Conservation (phyloP, 2,113 vertebrate species). For the Alaudala cheleensis region DNA sequence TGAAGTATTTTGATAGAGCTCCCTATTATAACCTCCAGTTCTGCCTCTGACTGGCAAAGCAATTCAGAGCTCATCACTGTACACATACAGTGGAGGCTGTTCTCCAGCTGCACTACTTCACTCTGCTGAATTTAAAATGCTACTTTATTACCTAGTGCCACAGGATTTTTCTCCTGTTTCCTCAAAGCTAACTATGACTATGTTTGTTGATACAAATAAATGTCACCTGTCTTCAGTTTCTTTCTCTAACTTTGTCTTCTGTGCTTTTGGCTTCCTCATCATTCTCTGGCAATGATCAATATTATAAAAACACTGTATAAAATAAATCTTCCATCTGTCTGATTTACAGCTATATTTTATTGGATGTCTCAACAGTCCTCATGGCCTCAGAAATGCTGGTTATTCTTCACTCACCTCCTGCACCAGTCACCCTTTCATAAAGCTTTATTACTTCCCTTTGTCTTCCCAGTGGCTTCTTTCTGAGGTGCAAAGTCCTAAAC, state of each 20-base stretch:
- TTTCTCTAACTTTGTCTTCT: not conserved
- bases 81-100: not conserved
- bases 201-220: not conserved
- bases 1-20: not conserved
- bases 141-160: not conserved
- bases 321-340: not conserved
- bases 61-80: not conserved
- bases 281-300: not conserved
- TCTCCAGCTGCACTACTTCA: not conserved
- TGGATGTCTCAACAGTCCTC: not conserved
- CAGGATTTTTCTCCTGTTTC: not conserved
- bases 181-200: not conserved
- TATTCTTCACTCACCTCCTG: not conserved
- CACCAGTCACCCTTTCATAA: not conserved
- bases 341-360: not conserved
- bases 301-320: not conserved
- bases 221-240: not conserved
- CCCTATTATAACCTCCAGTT: not conserved
- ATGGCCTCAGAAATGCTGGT: accelerated
- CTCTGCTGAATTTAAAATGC: not conserved
- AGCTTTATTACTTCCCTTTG: not conserved
- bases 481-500: not conserved
- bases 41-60: not conserved
- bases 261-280: not conserved
- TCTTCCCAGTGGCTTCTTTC: not conserved